A percentile compares a stretch with the other conserved stretches of the same genome.
phyloP scores from a whole-genome alignment of 2,888 invertebrate species.

The Drosophila diplacantha region DNA sequence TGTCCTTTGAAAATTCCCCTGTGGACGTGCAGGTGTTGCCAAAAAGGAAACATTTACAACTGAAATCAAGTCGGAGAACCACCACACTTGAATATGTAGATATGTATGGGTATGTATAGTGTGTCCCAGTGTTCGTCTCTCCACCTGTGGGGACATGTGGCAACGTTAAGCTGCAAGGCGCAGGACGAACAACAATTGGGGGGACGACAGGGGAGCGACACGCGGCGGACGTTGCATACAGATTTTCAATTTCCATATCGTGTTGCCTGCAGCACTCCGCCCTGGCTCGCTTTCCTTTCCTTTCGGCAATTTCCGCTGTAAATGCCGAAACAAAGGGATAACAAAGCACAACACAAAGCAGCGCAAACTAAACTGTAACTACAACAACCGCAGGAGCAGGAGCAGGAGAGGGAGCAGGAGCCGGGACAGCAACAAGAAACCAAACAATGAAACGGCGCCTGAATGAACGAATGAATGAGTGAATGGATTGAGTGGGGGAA shows the following conservation, averaged over 20 bases:
- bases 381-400: constrained; percentile 12
- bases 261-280: constrained; percentile 32
- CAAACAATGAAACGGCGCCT: constrained; percentile 43
- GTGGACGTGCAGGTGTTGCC: background rate
- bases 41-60: background rate
- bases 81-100: no score
- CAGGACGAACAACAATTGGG: background rate
- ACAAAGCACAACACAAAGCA: constrained; percentile 30
- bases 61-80: background rate
- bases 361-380: constrained; percentile 23
- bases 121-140: background rate
- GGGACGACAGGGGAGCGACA: background rate
- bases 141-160: constrained; percentile 14
- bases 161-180: constrained; percentile 7
- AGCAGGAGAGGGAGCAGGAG: background rate
- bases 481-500: constrained; percentile 2
- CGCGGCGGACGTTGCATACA: constrained; percentile 40
- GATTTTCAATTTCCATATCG: constrained; percentile 55
- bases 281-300: constrained; percentile 35
- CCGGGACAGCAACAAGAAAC: constrained; percentile 11
- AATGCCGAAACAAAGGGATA: constrained; percentile 47
- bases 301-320: constrained; percentile 57
- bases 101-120: no score
- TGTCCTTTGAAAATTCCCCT: background rate
- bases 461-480: constrained; percentile 31